Evolutionary conservation across 2,888 invertebrate species (phyloP).

Genomic region (Carpatolechia fugitivella): DNA sequence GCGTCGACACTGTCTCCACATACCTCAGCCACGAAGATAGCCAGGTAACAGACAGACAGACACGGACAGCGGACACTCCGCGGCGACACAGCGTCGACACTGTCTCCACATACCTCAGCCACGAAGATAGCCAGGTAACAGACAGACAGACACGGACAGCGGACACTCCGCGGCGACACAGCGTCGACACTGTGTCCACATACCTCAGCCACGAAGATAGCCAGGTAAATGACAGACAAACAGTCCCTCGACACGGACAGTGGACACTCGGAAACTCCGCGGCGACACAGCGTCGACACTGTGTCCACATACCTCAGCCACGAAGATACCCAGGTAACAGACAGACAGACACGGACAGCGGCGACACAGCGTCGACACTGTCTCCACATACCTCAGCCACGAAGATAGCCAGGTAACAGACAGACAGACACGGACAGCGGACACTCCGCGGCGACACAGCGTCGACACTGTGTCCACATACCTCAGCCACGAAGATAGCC

Average conservation of each 20-base stretch:
- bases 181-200: slow-evolving; percentile 93
- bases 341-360: not conserved
- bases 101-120: slow-evolving; percentile 92
- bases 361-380: no score
- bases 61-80: slow-evolving; percentile 78
- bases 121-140: slow-evolving; percentile 57
- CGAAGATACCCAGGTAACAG: slow-evolving; percentile 80
- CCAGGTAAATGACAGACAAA: no score
- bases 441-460: slow-evolving; percentile 81
- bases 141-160: slow-evolving; percentile 49
- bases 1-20: slow-evolving; percentile 93
- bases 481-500: slow-evolving; percentile 87
- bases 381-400: no score
- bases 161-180: slow-evolving; percentile 85
- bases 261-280: no score
- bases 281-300: slow-evolving; percentile 91
- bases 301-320: slow-evolving; percentile 93
- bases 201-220: slow-evolving; percentile 81
- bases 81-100: slow-evolving; percentile 92
- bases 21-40: slow-evolving; percentile 91
- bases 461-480: slow-evolving; percentile 94
- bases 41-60: slow-evolving; percentile 43
- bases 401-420: no score
- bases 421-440: no score
- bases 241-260: slow-evolving; percentile 43